A percentile compares a stretch with the other conserved stretches of the same genome.
These are phyloP conservation scores for Drosophila stalkeri DNA, from an alignment of 2,888 invertebrate genomes.

Conservation along the genomic window DNA sequence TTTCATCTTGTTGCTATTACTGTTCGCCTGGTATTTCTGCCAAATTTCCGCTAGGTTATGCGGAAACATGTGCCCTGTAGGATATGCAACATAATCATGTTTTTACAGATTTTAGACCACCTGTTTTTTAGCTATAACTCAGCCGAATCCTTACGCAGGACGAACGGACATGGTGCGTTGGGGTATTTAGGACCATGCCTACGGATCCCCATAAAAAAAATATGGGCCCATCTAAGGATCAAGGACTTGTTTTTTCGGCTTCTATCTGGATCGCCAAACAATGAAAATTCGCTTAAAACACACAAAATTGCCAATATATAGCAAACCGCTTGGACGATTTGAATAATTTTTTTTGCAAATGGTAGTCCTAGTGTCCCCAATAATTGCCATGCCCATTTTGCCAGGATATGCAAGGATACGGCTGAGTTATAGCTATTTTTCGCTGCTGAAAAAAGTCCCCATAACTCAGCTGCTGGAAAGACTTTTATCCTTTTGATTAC, in stretches of 20 bases:
- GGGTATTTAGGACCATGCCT: not conserved
- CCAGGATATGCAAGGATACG: not conserved
- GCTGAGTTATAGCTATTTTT: not conserved
- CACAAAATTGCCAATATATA: not conserved
- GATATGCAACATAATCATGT: not conserved
- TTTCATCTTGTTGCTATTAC: not conserved
- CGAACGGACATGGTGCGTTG: not conserved
- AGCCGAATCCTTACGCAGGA: not conserved
- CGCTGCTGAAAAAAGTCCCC: not conserved
- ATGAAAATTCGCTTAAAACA: not conserved
- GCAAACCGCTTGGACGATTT: not conserved
- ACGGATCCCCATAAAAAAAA: not conserved
- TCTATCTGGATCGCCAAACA: not conserved
- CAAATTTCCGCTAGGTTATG: not conserved
- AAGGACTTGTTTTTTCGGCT: not conserved
- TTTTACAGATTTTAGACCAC: not conserved
- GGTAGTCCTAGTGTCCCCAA: not conserved
- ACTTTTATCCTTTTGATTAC: not conserved
- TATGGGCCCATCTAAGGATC: not conserved
- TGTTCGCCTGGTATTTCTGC: not conserved
- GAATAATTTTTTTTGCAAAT: not conserved
- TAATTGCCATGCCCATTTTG: fast-evolving
- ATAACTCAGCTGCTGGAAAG: slow-evolving; percentile 2
- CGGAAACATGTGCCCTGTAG: not conserved
- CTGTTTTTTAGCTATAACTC: not conserved